These are phyloP conservation scores for Acanthosoma haemorrhoidale DNA, from an alignment of 2,888 invertebrate species.

Conservation along the genomic window DNA sequence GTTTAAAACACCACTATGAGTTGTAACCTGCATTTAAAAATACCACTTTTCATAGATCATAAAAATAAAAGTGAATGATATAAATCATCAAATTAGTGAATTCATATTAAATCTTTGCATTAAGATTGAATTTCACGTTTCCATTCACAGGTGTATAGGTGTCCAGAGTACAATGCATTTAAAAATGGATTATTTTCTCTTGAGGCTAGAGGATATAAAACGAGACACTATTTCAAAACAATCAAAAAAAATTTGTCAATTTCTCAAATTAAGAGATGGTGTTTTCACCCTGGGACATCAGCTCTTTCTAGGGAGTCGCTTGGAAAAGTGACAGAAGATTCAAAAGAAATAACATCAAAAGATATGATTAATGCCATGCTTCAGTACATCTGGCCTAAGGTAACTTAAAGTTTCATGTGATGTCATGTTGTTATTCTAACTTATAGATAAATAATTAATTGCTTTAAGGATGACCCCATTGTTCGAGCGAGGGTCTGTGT, in stretches of 20 bases:
- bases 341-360: constrained; percentile 57
- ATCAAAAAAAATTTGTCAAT: constrained; percentile 24
- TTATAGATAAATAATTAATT: neutral
- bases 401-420: constrained; percentile 43
- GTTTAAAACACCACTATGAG: too few relatives aligned
- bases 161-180: neutral
- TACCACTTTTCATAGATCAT: too few relatives aligned
- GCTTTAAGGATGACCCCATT: constrained; percentile 61
- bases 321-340: constrained; percentile 53
- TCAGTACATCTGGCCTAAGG: constrained; percentile 92
- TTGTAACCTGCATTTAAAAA: too few relatives aligned
- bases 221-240: constrained; percentile 12
- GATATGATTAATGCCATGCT: constrained; percentile 86
- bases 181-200: constrained; percentile 1
- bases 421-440: neutral
- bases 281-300: constrained; percentile 87
- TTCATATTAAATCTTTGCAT: too few relatives aligned
- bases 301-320: constrained; percentile 61
- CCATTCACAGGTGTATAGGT: too few relatives aligned
- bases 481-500: constrained; percentile 74
- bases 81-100: too few relatives aligned
- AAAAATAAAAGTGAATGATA: too few relatives aligned
- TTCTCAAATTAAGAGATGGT: constrained; percentile 61
- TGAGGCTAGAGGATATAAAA: constrained; percentile 5
- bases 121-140: too few relatives aligned